Evolutionary conservation across 2,888 invertebrate species (phyloP), one percentile per base, ranked within the genome.

Genomic region (Scaptomyza reducta): DNA sequence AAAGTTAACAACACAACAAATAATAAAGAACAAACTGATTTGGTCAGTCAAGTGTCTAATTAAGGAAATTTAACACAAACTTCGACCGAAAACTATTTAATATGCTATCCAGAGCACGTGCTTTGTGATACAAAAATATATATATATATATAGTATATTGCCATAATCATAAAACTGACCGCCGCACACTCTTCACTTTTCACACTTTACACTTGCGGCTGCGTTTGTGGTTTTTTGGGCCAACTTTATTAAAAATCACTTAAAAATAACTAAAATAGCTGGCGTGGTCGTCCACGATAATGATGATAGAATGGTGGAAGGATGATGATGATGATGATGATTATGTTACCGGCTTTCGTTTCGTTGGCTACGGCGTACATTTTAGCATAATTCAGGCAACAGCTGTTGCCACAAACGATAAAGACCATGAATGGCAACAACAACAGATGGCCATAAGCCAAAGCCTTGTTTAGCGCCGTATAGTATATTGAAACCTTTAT

Each of bases 351-450:
- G 64, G 62, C 51, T 53, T 44, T 51, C 44, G 31, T 41, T 67
- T 35, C 71, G 78, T 45, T 68, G 65, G 77, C 78, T 73, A 73
- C 55, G 85, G 78, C 87, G 73, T 81, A 77, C 84, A 77, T 84
- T 68, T 82, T 77, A 81, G 85, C 83, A 84, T 84, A 84, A 87
- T 84, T 84, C 83, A 77, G 85, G 78, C 85, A 84, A 84, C 83
- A 84, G 87, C 83, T 87, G 83, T 87, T 81, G 83, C 85, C 87
- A 84, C 85, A 87, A 84, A 87, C 83, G 87, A 87, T 84, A 84
- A 84, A 84, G 81, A 64, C 84, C 82, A 84, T 84, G 85, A 84
- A 84, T 84, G 85, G 79, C 47, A 58, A 25, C 44, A 53, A 33
- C 64, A 56, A 50, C 57, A 55, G 31, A 40, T 77, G 66, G 83